These are phyloP conservation scores for Schizaphis graminum DNA, from an alignment of 2,888 invertebrate genomes.

Conservation along the genomic window DNA sequence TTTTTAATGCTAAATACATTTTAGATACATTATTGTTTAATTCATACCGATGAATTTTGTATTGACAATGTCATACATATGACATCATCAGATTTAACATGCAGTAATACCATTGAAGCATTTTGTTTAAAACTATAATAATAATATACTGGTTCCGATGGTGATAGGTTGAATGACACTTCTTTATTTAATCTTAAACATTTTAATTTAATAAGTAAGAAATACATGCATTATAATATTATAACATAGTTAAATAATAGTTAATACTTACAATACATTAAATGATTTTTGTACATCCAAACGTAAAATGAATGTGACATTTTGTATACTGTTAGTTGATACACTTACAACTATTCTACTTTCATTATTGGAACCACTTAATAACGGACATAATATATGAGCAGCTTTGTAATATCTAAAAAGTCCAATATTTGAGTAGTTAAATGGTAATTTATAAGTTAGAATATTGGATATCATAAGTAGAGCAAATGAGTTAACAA, in stretches of 20 bases:
- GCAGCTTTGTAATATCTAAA: conserved; percentile 54
- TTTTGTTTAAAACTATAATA: conserved; percentile 73
- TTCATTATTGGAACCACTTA: conserved; percentile 67
- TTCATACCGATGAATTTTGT: conserved; percentile 80
- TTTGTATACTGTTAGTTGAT: conserved; percentile 77
- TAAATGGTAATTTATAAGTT: not conserved
- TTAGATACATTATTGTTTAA: not conserved
- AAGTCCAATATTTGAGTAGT: not conserved
- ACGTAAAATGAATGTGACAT: conserved; percentile 75
- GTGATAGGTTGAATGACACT: conserved; percentile 71
- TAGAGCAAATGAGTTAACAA: not conserved
- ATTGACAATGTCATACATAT: conserved; percentile 85
- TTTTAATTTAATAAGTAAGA: not conserved
- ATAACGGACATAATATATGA: conserved; percentile 54
- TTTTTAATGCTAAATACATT: conserved; percentile 66
- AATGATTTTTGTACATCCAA: conserved; percentile 77
- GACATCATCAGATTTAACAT: conserved; percentile 77
- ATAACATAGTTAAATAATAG: conserved; percentile 61
- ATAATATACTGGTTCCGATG: conserved; percentile 77
- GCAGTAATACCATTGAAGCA: conserved; percentile 75
- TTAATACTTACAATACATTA: conserved; percentile 72
- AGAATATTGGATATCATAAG: not conserved
- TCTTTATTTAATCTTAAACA: conserved; percentile 49
- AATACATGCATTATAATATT: not conserved
- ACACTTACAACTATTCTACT: conserved; percentile 78